phyloP scores from a whole-genome alignment of 2,888 invertebrate genomes.

The Prosopocoilus inquinatus region DNA sequence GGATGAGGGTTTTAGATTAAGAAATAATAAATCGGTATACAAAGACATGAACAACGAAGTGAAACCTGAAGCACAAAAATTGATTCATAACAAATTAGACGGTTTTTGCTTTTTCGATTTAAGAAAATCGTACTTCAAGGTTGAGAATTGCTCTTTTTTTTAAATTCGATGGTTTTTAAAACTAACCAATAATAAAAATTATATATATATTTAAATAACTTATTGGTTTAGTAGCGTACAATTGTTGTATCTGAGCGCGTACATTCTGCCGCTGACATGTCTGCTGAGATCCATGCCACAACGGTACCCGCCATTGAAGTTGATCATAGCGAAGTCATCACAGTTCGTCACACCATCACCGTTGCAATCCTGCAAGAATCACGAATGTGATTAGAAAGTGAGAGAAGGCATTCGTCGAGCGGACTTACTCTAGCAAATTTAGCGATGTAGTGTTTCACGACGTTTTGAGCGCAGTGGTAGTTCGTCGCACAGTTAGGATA shows the following conservation, averaged over 20 bases:
- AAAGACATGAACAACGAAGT: too few species aligned
- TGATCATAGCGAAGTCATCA: conserved; percentile 61
- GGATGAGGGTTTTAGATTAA: too few species aligned
- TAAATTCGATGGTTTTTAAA: too few species aligned
- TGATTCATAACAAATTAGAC: too few species aligned
- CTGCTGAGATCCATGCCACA: conserved; percentile 45
- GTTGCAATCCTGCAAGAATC: conserved; percentile 57
- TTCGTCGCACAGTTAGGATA: conserved; percentile 60
- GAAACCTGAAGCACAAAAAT: too few species aligned
- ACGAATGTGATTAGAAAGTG: not conserved
- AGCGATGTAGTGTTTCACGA: conserved; percentile 59
- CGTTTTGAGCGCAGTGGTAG: conserved; percentile 56
- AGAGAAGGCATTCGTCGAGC: not conserved
- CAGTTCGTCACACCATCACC: conserved; percentile 60
- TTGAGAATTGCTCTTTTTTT: too few species aligned
- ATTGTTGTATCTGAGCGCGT: conserved; percentile 46
- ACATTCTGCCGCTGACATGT: conserved; percentile 37
- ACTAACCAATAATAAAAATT: not conserved
- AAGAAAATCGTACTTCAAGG: too few species aligned
- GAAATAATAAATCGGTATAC: too few species aligned
- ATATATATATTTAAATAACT: too few species aligned
- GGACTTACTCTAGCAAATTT: conserved; percentile 55
- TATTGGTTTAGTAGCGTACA: conserved; percentile 31
- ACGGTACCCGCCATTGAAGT: conserved; percentile 55
- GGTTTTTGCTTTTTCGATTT: too few species aligned